These are phyloP conservation scores for Drosophila micromelanica DNA, from an alignment of 1,140 invertebrate species.

Conservation along the genomic window DNA sequence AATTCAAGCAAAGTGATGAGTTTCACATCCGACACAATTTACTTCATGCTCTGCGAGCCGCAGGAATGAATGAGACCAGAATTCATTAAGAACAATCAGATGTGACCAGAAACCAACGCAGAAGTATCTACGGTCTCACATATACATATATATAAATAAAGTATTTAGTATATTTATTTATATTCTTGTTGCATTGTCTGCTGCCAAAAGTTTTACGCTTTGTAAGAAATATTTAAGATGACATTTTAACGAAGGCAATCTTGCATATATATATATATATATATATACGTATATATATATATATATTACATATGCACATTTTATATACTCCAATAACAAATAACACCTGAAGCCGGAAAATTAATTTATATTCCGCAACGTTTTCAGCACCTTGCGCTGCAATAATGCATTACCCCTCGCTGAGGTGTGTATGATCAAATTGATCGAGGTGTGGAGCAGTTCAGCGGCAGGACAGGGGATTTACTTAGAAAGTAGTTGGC, in stretches of 20 bases:
- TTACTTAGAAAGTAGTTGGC: conserved; percentile 52
- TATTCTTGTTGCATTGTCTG: conserved; percentile 21
- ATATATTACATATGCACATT: background rate
- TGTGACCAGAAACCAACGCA: conserved; percentile 37
- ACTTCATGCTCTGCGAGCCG: conserved; percentile 52
- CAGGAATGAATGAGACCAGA: conserved; percentile 57
- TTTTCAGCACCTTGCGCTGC: conserved; percentile 66
- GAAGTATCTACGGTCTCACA: conserved; percentile 5
- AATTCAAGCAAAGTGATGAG: conserved; percentile 70
- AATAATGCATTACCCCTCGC: conserved; percentile 45
- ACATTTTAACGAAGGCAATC: conserved; percentile 30
- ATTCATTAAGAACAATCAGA: conserved; percentile 79
- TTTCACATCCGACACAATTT: conserved; percentile 58
- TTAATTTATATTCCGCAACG: conserved; percentile 64
- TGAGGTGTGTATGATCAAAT: conserved; percentile 48
- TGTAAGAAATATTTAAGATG: conserved; percentile 57
- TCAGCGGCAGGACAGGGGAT: background rate
- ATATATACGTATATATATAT: background rate
- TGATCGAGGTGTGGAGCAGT: conserved; percentile 3
- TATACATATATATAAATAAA: conserved; percentile 1
- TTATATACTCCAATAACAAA: conserved; percentile 6
- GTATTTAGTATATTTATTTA: conserved; percentile 3
- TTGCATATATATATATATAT: background rate
- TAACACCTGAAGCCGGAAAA: conserved; percentile 44
- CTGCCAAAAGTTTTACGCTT: conserved; percentile 72